Evolutionary conservation across 2,113 vertebrate species (phyloP).

Genomic region (Stercorarius parasiticus): DNA sequence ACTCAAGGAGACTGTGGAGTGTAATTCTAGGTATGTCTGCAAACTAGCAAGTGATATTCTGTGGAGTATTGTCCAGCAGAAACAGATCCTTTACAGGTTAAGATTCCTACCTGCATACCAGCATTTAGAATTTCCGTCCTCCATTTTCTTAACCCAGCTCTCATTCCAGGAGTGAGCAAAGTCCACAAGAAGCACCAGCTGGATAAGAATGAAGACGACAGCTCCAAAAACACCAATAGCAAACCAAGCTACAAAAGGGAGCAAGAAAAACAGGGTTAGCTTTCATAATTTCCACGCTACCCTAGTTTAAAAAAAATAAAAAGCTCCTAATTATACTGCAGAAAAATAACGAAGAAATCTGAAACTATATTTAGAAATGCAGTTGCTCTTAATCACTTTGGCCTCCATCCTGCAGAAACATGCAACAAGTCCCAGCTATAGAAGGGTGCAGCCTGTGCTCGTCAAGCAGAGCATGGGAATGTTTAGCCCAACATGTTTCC

Average conservation of each 20-base stretch:
- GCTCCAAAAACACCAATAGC: constrained; percentile 81
- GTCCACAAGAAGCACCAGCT: constrained; percentile 90
- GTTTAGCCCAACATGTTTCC: neutral
- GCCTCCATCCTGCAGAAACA: neutral
- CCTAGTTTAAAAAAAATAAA: neutral
- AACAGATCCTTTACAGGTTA: neutral
- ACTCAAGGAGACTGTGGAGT: neutral
- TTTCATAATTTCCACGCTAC: neutral
- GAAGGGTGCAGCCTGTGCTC: neutral
- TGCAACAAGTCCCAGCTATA: neutral
- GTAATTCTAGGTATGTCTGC: neutral
- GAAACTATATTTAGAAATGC: neutral
- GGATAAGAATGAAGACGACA: constrained; percentile 88
- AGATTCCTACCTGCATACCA: constrained; percentile 88
- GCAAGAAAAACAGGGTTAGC: neutral
- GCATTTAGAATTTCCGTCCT: constrained; percentile 81
- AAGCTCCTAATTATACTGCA: neutral
- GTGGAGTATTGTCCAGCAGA: neutral
- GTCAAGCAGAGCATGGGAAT: neutral
- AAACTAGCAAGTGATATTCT: neutral
- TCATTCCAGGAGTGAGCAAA: constrained; percentile 91
- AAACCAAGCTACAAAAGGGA: constrained; percentile 82
- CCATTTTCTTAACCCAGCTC: constrained; percentile 84
- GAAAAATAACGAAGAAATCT: neutral
- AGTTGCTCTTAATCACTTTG: neutral